These are phyloP conservation scores for Habropoda laboriosa DNA, from an alignment of 1,140 invertebrate species.

Conservation along the genomic window DNA sequence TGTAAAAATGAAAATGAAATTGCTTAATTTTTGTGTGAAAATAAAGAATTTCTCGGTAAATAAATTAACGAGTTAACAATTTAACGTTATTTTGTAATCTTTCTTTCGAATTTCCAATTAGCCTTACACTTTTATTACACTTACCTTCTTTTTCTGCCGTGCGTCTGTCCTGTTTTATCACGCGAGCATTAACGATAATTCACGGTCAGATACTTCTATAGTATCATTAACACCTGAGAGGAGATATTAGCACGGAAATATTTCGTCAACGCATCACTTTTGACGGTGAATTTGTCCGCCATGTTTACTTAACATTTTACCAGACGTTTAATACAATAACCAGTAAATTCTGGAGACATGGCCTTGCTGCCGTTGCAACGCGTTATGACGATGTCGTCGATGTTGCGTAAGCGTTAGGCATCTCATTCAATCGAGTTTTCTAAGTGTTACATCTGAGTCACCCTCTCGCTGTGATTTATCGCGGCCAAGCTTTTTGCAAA, in stretches of 20 bases:
- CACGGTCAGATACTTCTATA: not conserved
- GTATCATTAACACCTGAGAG: not conserved
- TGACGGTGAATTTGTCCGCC: not conserved
- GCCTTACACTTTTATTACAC: too few relatives aligned
- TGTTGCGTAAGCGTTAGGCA: conserved; percentile 42
- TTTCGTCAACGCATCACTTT: not conserved
- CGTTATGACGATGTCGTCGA: not conserved
- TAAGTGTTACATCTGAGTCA: conserved; percentile 37
- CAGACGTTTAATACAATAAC: not conserved
- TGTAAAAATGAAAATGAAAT: too few relatives aligned
- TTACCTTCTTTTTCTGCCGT: too few relatives aligned
- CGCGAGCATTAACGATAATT: too few relatives aligned
- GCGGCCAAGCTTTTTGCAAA: not conserved
- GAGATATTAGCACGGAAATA: too few relatives aligned
- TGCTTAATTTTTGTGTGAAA: not conserved
- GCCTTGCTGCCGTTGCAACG: conserved; percentile 18
- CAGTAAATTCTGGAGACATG: conserved; percentile 34
- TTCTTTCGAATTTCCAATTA: too few relatives aligned
- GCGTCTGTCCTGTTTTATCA: too few relatives aligned
- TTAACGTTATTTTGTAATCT: too few relatives aligned
- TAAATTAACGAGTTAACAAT: too few relatives aligned
- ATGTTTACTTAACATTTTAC: conserved; percentile 1
- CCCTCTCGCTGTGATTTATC: conserved; percentile 13
- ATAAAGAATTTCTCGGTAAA: too few relatives aligned
- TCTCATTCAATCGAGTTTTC: conserved; percentile 47